Conservation (phyloP, 2,888 invertebrate species). For the Ceramica pisi region DNA sequence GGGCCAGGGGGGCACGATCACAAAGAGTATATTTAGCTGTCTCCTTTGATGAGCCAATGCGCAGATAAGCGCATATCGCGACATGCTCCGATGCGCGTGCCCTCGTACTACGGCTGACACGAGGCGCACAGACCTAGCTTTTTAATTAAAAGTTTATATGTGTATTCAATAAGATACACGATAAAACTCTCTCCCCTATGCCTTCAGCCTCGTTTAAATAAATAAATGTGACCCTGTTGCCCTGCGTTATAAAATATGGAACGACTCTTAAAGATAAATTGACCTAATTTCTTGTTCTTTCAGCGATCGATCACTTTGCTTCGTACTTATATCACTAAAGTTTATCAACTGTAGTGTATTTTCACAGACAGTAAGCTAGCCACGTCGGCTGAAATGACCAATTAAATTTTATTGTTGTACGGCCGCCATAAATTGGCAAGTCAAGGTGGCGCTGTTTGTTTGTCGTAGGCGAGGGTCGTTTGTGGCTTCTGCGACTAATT, state of each 20-base stretch:
- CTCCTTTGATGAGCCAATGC: constrained; percentile 81
- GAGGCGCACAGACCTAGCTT: constrained; percentile 59
- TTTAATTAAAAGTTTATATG: constrained; percentile 50
- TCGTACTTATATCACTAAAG: constrained; percentile 19
- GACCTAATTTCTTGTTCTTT: constrained; percentile 35
- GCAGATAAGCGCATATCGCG: constrained; percentile 81
- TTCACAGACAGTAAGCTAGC: constrained; percentile 56
- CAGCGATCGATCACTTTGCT: constrained; percentile 41
- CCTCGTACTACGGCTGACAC: constrained; percentile 61
- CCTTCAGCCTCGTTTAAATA: constrained; percentile 30
- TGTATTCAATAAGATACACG: constrained; percentile 26
- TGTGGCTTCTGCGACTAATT: constrained; percentile 45
- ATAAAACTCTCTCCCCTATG: constrained; percentile 14
- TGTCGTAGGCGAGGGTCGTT: constrained; percentile 48
- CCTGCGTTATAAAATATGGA: constrained; percentile 16
- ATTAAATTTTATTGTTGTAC: constrained; percentile 66
- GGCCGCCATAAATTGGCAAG: constrained; percentile 63
- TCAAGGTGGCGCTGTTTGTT: constrained; percentile 63
- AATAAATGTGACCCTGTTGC: constrained; percentile 9
- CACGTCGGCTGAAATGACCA: constrained; percentile 56
- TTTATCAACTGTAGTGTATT: constrained; percentile 30
- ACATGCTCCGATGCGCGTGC: constrained; percentile 72
- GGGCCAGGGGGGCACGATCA: constrained; percentile 68
- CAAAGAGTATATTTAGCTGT: constrained; percentile 81
- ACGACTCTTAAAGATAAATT: constrained; percentile 13